Evolutionary conservation across 2,113 vertebrate genomes (phyloP).

Genomic region (Epinephelus moara): DNA sequence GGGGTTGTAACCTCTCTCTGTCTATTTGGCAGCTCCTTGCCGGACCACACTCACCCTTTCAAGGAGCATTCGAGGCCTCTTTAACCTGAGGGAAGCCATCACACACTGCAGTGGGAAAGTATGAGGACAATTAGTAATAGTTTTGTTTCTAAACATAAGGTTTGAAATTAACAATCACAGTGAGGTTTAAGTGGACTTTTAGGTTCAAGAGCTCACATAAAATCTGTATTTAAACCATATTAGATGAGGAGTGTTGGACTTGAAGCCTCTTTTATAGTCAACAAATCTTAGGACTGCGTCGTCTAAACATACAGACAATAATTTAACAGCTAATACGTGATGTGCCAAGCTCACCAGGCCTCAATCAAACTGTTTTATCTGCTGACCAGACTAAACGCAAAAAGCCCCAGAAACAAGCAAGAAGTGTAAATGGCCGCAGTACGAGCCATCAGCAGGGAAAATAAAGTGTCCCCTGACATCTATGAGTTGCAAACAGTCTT

Average conservation of each 20-base stretch:
- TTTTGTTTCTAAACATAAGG: neutral
- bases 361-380: neutral
- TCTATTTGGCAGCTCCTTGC: conserved; percentile 40
- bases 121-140: neutral
- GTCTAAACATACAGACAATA: neutral
- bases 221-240: neutral
- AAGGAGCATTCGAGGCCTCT: conserved; percentile 13
- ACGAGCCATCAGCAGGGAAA: no score
- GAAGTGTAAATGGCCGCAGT: neutral
- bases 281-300: neutral
- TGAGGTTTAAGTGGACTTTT: neutral
- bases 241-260: neutral
- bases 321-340: neutral
- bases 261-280: neutral
- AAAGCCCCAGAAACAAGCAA: neutral
- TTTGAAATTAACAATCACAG: neutral
- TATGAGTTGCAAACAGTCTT: neutral
- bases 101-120: neutral
- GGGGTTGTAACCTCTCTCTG: conserved; percentile 30
- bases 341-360: neutral
- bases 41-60: conserved; percentile 31
- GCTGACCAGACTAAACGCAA: neutral
- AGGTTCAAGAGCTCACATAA: neutral
- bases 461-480: no score
- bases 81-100: conserved; percentile 13